Evolutionary conservation across 2,113 vertebrate species (phyloP).

Genomic region (Nettapus auritus): DNA sequence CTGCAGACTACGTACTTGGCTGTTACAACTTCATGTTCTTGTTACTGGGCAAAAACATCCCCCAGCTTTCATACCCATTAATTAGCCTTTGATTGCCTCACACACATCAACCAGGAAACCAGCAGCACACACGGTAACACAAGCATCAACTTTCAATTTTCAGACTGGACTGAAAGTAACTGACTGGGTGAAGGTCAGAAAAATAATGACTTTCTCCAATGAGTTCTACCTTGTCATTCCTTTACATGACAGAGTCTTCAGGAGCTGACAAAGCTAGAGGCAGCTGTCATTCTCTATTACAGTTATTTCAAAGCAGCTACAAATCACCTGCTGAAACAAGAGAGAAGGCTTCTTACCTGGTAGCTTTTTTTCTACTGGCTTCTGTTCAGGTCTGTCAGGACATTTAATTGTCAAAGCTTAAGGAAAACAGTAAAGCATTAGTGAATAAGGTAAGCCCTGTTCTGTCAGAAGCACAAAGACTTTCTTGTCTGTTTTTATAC

Average conservation of each 20-base stretch:
- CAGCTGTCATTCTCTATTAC: not conserved
- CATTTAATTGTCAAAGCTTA: slow-evolving; percentile 88
- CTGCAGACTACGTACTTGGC: rapidly evolving
- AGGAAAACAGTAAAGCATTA: not conserved
- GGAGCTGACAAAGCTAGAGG: not conserved
- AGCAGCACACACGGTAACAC: not conserved
- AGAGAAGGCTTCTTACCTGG: slow-evolving; percentile 81
- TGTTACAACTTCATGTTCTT: not conserved
- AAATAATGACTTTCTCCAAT: not conserved
- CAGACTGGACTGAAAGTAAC: not conserved
- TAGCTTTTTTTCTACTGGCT: slow-evolving; percentile 86
- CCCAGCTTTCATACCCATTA: not conserved
- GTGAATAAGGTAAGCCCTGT: not conserved
- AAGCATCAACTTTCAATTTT: not conserved
- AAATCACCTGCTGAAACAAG: not conserved
- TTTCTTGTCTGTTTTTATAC: not conserved
- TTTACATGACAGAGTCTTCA: not conserved
- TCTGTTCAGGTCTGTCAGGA: slow-evolving; percentile 79
- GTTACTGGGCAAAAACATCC: not conserved
- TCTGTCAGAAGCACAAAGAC: not conserved
- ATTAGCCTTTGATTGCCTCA: not conserved
- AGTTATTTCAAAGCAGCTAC: not conserved
- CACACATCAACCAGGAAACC: not conserved
- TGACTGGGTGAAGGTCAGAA: not conserved
- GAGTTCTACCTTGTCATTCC: not conserved